These are phyloP conservation scores for Noctilio leporinus DNA, from an alignment of 2,113 vertebrate species.

Conservation along the genomic window DNA sequence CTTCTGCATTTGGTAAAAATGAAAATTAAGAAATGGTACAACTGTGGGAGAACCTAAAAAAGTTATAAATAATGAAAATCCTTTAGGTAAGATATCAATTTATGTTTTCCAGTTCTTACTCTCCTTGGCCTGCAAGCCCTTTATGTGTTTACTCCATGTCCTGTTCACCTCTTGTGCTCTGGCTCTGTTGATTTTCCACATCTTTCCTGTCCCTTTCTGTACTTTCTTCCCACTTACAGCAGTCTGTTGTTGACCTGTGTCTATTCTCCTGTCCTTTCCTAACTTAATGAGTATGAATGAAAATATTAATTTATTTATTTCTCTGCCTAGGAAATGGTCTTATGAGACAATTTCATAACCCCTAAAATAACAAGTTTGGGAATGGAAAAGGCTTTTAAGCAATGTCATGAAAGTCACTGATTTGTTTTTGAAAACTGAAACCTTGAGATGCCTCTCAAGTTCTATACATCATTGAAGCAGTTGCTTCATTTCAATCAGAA, in stretches of 20 bases:
- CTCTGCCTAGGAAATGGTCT: background rate
- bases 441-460: background rate
- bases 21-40: background rate
- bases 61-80: background rate
- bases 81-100: background rate
- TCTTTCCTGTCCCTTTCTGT: background rate
- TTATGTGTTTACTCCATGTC: background rate
- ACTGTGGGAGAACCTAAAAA: background rate
- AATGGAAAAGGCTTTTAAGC: background rate
- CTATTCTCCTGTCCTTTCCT: background rate
- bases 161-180: fast-evolving
- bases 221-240: background rate
- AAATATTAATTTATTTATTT: background rate
- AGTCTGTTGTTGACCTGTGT: background rate
- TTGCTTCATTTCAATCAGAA: background rate
- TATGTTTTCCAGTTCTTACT: background rate
- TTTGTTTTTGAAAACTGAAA: background rate
- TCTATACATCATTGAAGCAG: background rate
- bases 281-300: background rate
- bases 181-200: background rate
- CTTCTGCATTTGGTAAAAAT: background rate
- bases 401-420: background rate
- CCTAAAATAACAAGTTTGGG: background rate
- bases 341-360: background rate
- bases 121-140: background rate